Conservation (phyloP, 1,140 invertebrate species). For the Camponotus vicinus region DNA sequence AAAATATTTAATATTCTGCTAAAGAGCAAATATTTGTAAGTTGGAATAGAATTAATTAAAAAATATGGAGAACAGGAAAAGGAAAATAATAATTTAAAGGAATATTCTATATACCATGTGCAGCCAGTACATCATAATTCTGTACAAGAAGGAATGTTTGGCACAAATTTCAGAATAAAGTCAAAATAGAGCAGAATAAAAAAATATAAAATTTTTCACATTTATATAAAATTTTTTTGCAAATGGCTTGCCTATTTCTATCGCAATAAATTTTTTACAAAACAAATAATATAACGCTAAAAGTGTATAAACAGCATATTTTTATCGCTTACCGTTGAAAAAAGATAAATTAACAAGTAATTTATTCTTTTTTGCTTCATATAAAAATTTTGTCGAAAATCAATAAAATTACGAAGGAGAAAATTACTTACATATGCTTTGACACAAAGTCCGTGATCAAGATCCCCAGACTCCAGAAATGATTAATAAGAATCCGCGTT, state of each 20-base stretch:
- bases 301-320: neutral
- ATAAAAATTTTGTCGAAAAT: neutral
- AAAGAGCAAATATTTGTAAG: neutral
- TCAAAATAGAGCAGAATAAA: neutral
- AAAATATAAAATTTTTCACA: neutral
- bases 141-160: neutral
- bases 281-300: neutral
- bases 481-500: neutral
- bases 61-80: neutral
- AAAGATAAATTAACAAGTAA: neutral
- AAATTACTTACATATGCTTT: constrained; percentile 29
- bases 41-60: neutral
- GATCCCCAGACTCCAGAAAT: constrained; percentile 1
- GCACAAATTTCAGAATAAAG: neutral
- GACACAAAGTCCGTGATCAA: neutral
- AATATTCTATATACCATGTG: neutral
- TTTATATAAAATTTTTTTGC: neutral
- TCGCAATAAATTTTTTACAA: neutral
- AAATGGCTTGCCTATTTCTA: neutral
- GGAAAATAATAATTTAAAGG: neutral
- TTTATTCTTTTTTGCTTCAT: neutral
- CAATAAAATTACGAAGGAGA: neutral
- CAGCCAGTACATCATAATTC: too few relatives aligned
- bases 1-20: neutral
- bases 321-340: neutral